Evolutionary conservation across 2,113 vertebrate species (phyloP), one percentile per base, ranked within the genome.

Genomic region (Anolis sagrei): DNA sequence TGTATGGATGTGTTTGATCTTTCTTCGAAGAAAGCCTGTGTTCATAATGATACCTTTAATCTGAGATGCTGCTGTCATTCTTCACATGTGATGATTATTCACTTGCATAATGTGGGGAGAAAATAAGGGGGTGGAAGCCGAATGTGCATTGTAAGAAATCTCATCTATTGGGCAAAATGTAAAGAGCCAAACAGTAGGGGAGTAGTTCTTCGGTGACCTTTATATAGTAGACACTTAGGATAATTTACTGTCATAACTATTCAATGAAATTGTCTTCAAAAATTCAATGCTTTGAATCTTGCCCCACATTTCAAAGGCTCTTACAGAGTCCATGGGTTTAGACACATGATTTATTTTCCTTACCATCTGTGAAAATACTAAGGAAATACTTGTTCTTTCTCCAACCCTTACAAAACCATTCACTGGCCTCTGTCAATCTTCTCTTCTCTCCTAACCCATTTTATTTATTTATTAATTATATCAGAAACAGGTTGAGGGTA

Each of bases 271-370:
- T 2, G 79, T 25, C 69, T 84, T 27, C 76, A 88, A 36, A 90
- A 90, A 69, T 6, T n/a, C 73, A 68, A 88, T 64, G 13, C 78
- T 84, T 76, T 64, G 76, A 72, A 88, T 86, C 78, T 54, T 66
- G n/a, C 36, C 4, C 34, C 18, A 19, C 10, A 39, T 58, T 72
- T 86, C 44, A 83, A 73, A 81, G 73, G 48, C 44, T 5, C n/a
- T 18, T 76, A 21, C 27, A 27, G 29, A 78, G 61, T 73, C 81
- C 29, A 36, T 54, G 34, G 23, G 48, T 34, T 70, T 80, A 25
- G 79, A 69, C 79, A 8, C 34, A 2, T 74, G 36, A 74, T 76
- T 48, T 48, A 77, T 88, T 85, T 32, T 70, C 5, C 14, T 62
- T 82, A 19, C 18, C 34, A 7, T 16, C 29, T 76, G 70, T 87